Evolutionary conservation across 2,113 vertebrate species (phyloP).

Genomic region (Maccullochella peelii): DNA sequence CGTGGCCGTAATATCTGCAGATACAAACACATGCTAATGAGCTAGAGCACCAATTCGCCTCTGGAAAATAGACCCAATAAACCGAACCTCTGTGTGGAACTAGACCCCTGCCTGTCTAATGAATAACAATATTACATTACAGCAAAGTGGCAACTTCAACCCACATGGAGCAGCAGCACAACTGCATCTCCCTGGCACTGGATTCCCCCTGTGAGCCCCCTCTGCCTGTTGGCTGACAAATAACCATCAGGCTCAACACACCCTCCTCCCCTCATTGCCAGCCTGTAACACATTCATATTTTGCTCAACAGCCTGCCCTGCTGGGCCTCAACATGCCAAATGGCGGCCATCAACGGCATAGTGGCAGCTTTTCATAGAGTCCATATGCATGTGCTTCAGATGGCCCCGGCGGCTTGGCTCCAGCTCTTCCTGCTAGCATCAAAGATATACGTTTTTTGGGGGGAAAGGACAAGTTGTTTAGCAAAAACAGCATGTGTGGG

Average conservation of each 20-base stretch:
- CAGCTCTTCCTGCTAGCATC: conserved; percentile 7
- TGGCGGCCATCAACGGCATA: conserved; percentile 29
- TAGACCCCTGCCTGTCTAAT: conserved; percentile 10
- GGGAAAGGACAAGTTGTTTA: conserved; percentile 17
- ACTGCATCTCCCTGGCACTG: conserved; percentile 19
- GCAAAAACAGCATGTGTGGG: conserved; percentile 49
- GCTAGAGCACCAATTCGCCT: background rate
- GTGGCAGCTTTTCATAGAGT: conserved; percentile 53
- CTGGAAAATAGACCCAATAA: conserved; percentile 17
- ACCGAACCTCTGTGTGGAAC: background rate
- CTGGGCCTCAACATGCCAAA: conserved; percentile 59
- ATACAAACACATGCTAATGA: conserved; percentile 33
- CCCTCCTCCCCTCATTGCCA: conserved; percentile 16
- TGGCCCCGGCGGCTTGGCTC: conserved; percentile 5
- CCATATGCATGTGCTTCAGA: conserved; percentile 61
- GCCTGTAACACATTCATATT: conserved; percentile 49
- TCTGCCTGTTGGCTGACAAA: conserved; percentile 34
- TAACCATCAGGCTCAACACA: conserved; percentile 4
- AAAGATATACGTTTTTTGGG: conserved; percentile 20
- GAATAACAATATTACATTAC: conserved; percentile 27
- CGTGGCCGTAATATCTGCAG: background rate
- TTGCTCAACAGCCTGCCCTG: conserved; percentile 58
- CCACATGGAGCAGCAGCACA: conserved; percentile 9
- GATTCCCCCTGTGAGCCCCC: background rate
- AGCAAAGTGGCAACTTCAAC: background rate